phyloP scores from a whole-genome alignment of 1,140 invertebrate species.

The Cyclina sinensis region DNA sequence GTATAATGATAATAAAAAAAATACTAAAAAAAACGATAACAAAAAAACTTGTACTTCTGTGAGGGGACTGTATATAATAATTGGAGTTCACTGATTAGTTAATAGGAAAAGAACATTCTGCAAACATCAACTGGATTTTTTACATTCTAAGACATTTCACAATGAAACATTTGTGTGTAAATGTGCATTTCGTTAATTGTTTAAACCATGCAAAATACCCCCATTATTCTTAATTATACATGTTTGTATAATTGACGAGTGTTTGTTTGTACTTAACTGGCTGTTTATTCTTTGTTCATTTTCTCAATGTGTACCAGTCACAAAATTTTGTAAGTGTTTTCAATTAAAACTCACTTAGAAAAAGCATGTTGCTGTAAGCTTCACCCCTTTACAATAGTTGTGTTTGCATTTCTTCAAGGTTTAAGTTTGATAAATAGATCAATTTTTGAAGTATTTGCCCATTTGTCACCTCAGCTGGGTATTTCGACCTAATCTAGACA shows the following conservation, averaged over 20 bases:
- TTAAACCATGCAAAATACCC: neutral
- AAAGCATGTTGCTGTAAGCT: slow-evolving; percentile 14
- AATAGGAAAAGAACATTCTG: no score
- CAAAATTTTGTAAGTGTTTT: neutral
- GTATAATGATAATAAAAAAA: no score
- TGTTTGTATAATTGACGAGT: neutral
- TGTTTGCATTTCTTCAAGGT: slow-evolving; percentile 22
- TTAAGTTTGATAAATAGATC: slow-evolving; percentile 49
- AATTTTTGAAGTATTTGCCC: slow-evolving; percentile 42
- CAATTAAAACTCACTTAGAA: slow-evolving; percentile 18
- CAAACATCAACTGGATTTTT: neutral
- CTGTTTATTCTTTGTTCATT: neutral
- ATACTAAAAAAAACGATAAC: no score
- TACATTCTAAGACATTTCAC: neutral
- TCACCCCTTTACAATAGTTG: slow-evolving; percentile 7
- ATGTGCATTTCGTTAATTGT: neutral
- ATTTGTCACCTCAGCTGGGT: slow-evolving; percentile 47
- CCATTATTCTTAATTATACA: neutral
- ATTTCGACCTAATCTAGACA: slow-evolving; percentile 32
- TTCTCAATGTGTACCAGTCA: neutral
- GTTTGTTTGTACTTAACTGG: neutral
- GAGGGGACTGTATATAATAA: no score
- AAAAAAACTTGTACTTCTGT: no score
- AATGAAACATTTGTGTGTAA: neutral
- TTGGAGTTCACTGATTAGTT: no score